Percentiles rank a stretch among this genome's conserved stretches.
Evolutionary conservation across 1,140 invertebrate genomes (phyloP).

Genomic region (Macrobrachium nipponense): DNA sequence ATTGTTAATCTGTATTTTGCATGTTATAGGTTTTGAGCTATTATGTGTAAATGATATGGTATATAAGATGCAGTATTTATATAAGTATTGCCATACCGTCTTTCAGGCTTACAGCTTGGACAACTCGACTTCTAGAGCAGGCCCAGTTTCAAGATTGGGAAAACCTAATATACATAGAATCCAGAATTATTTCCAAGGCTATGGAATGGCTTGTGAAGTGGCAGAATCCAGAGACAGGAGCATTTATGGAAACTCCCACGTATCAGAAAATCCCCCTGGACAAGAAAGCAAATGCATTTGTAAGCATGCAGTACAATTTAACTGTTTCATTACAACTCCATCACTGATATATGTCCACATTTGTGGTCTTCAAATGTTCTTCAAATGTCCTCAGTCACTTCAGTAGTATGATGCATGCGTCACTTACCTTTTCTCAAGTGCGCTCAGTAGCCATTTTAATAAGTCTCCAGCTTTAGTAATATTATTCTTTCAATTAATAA

Average conservation of each 20-base stretch:
- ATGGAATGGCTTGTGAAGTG: conserved; percentile 69
- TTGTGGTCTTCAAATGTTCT: not conserved
- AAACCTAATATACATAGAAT: conserved; percentile 71
- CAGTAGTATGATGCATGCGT: too few relatives aligned
- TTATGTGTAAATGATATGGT: not conserved
- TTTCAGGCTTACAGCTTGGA: conserved; percentile 71
- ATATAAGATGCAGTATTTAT: not conserved
- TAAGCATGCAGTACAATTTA: not conserved
- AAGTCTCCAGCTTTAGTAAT: too few relatives aligned
- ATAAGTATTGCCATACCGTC: not conserved
- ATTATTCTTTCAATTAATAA: too few relatives aligned
- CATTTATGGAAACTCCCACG: conserved; percentile 69
- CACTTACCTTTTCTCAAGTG: too few relatives aligned
- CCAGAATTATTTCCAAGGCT: conserved; percentile 67
- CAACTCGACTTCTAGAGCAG: conserved; percentile 68
- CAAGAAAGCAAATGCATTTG: conserved; percentile 43
- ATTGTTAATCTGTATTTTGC: too few relatives aligned
- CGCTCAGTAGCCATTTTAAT: too few relatives aligned
- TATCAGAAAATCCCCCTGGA: conserved; percentile 63
- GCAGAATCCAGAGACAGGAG: conserved; percentile 68
- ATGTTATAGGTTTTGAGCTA: not conserved
- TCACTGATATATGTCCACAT: not conserved
- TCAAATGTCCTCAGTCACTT: too few relatives aligned
- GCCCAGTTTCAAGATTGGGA: conserved; percentile 73
- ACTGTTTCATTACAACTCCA: not conserved